Conservation (phyloP, 2,888 invertebrate genomes). For the Hirtodrosophila duncani region DNA sequence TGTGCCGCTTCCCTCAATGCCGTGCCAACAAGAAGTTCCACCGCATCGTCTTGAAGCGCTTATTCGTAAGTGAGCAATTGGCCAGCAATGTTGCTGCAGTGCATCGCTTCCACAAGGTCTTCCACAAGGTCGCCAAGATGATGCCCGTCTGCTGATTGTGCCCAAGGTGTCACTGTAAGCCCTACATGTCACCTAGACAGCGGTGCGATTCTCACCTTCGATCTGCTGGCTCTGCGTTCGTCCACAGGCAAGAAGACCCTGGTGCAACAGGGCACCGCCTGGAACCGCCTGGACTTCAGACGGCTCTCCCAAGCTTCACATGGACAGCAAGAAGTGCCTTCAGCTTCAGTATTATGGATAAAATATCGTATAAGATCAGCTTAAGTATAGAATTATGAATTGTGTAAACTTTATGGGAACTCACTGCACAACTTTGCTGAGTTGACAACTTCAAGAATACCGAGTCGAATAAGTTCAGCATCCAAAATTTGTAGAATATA, state of each 20-base stretch:
- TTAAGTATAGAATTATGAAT: too few species aligned
- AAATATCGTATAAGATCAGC: too few species aligned
- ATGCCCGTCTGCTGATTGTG: conserved; percentile 91
- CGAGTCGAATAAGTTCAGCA: too few species aligned
- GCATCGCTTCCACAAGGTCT: conserved; percentile 92
- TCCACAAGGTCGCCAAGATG: conserved; percentile 95
- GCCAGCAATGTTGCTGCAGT: conserved; percentile 95
- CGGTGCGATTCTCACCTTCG: conserved; percentile 97
- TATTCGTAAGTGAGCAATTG: conserved; percentile 98
- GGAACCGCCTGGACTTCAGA: conserved; percentile 98
- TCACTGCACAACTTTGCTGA: too few species aligned
- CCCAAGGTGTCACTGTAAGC: conserved; percentile 97
- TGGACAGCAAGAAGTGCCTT: too few species aligned
- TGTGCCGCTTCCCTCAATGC: conserved; percentile 98
- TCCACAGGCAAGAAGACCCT: conserved; percentile 97
- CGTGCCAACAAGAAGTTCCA: conserved; percentile 98
- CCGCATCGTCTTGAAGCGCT: conserved; percentile 92
- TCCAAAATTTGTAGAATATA: too few species aligned
- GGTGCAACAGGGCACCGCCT: conserved; percentile 96
- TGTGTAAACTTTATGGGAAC: too few species aligned
- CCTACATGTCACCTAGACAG: conserved; percentile 95
- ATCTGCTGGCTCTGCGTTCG: conserved; percentile 95
- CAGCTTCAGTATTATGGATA: too few species aligned
- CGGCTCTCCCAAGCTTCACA: too few species aligned
- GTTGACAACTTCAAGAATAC: too few species aligned